Conservation (phyloP, 2,888 invertebrate species). For the Pollenia amentaria region DNA sequence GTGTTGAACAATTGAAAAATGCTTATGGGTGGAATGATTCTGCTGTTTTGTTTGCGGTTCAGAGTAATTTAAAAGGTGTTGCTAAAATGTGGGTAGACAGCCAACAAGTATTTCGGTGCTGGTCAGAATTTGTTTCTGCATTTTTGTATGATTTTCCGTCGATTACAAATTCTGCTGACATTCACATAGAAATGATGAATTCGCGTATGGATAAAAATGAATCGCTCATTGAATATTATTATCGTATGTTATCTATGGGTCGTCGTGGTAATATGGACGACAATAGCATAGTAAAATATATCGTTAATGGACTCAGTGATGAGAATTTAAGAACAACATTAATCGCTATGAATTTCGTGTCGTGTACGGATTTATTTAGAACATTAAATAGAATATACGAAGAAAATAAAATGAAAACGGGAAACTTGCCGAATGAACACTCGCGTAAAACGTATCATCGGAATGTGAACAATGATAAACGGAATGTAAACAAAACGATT, state of each 20-base stretch:
- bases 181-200: conserved; percentile 67
- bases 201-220: conserved; percentile 35
- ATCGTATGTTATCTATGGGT: conserved; percentile 22
- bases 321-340: conserved; percentile 1
- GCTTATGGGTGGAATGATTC: no score
- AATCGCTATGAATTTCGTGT: conserved; percentile 15
- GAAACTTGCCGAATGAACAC: not conserved
- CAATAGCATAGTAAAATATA: conserved; percentile 28
- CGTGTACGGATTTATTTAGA: conserved; percentile 19
- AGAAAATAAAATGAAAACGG: not conserved
- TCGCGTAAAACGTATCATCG: not conserved
- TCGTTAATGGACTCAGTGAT: conserved; percentile 24
- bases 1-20: no score
- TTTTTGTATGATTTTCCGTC: conserved; percentile 68
- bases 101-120: conserved; percentile 44
- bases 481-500: not conserved
- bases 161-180: conserved; percentile 48
- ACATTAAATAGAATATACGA: conserved; percentile 15
- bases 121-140: conserved; percentile 52
- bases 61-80: conserved; percentile 58
- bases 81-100: conserved; percentile 66
- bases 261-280: conserved; percentile 24
- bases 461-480: not conserved
- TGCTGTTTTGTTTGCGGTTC: no score
- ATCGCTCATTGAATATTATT: conserved; percentile 60